These are phyloP conservation scores for Mactra quadrangularis DNA, from an alignment of 1,140 invertebrate genomes.

Conservation along the genomic window DNA sequence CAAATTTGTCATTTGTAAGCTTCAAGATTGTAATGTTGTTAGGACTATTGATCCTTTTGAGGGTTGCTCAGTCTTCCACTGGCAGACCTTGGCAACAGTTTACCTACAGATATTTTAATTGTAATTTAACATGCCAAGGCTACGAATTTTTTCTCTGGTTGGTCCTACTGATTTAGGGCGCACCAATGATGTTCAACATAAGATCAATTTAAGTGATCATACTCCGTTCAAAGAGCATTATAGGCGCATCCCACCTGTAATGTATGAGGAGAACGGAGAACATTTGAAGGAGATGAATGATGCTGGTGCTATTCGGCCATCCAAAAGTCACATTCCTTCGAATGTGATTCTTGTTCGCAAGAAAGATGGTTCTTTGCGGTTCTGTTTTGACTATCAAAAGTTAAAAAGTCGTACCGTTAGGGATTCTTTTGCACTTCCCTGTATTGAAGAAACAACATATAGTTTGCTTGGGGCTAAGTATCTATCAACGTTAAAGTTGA, in stretches of 20 bases:
- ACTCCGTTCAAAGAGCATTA: slow-evolving; percentile 32
- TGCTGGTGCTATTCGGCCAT: slow-evolving; percentile 23
- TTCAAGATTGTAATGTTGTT: no score
- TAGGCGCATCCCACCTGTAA: slow-evolving; percentile 6
- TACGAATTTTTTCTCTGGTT: background rate
- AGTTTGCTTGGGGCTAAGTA: slow-evolving; percentile 72
- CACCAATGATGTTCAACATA: background rate
- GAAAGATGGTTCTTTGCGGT: slow-evolving; percentile 81
- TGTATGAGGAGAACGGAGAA: slow-evolving; percentile 26
- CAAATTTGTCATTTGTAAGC: no score
- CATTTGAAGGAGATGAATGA: slow-evolving; percentile 33
- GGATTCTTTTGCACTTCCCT: slow-evolving; percentile 65
- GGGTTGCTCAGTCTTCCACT: background rate
- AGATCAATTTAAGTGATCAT: background rate
- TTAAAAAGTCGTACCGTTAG: slow-evolving; percentile 61
- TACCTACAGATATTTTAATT: background rate
- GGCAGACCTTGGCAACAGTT: background rate
- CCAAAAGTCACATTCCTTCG: slow-evolving; percentile 83
- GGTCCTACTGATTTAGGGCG: slow-evolving; percentile 6
- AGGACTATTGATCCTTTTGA: no score
- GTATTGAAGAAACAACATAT: slow-evolving; percentile 56
- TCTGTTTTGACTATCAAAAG: slow-evolving; percentile 85
- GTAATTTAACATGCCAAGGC: background rate
- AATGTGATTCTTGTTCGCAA: slow-evolving; percentile 84
- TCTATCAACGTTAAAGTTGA: slow-evolving; percentile 75